Percentiles rank a stretch among this genome's conserved stretches.
Evolutionary conservation across 2,888 invertebrate genomes (phyloP).

Genomic region (Periphyllus acericola): DNA sequence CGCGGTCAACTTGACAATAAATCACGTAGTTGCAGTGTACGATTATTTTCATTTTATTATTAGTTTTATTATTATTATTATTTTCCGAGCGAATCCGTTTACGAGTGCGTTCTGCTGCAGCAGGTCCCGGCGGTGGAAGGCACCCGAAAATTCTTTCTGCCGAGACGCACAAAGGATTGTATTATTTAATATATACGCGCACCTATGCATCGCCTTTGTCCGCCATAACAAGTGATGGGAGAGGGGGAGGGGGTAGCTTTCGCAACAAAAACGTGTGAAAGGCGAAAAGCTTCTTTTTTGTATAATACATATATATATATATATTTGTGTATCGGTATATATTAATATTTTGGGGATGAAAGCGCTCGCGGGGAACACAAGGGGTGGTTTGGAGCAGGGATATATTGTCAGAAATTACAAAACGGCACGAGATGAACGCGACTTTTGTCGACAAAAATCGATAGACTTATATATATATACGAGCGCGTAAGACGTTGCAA

Average conservation of each 20-base stretch:
- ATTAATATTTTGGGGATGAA: conserved; percentile 23
- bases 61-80: not conserved
- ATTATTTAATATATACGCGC: too few species aligned
- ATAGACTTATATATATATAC: not conserved
- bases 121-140: too few species aligned
- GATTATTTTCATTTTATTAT: too few species aligned
- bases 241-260: not conserved
- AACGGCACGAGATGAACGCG: not conserved
- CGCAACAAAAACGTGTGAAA: not conserved
- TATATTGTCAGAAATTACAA: conserved; percentile 10
- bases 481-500: not conserved
- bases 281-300: conserved; percentile 7
- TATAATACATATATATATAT: not conserved
- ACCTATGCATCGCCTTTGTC: not conserved
- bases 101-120: too few species aligned
- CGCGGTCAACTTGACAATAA: not conserved
- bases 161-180: not conserved
- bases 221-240: not conserved
- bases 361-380: not conserved
- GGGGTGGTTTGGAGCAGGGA: not conserved
- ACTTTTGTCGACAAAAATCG: conserved; percentile 23
- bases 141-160: too few species aligned
- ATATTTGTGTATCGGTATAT: not conserved
- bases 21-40: not conserved
- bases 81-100: not conserved